Conservation (phyloP, 1,140 invertebrate species). For the Lamellibrachia luymesi region DNA sequence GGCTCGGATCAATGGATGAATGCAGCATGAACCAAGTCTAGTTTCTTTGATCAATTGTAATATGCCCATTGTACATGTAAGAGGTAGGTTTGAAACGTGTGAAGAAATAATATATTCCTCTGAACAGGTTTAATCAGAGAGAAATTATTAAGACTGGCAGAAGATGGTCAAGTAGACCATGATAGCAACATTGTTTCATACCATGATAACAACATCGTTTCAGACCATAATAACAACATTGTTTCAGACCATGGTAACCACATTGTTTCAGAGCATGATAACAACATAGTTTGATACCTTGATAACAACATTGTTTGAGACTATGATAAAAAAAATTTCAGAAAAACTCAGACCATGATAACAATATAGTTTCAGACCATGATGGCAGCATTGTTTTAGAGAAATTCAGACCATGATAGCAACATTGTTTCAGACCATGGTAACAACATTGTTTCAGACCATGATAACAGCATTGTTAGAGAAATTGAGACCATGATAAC, state of each 20-base stretch:
- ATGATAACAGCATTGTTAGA: constrained; percentile 24
- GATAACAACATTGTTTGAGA: background rate
- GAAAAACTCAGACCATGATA: background rate
- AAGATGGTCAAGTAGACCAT: too few species aligned
- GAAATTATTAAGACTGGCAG: too few species aligned
- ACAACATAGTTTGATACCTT: background rate
- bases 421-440: background rate
- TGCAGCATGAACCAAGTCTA: too few species aligned
- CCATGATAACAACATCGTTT: background rate
- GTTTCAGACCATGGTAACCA: background rate
- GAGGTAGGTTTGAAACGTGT: too few species aligned
- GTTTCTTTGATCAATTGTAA: too few species aligned
- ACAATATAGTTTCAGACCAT: background rate
- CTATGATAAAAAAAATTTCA: too few species aligned
- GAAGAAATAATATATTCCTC: too few species aligned
- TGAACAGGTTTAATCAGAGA: too few species aligned
- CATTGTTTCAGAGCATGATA: constrained; percentile 43
- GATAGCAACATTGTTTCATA: background rate
- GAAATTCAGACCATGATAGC: too few species aligned
- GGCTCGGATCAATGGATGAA: background rate
- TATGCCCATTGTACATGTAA: too few species aligned
- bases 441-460: background rate
- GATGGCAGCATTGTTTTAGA: constrained; percentile 23
- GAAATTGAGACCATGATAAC: background rate
- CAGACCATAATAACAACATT: background rate